Evolutionary conservation across 2,888 invertebrate species (phyloP).

Genomic region (Glaucopsyche alexis): DNA sequence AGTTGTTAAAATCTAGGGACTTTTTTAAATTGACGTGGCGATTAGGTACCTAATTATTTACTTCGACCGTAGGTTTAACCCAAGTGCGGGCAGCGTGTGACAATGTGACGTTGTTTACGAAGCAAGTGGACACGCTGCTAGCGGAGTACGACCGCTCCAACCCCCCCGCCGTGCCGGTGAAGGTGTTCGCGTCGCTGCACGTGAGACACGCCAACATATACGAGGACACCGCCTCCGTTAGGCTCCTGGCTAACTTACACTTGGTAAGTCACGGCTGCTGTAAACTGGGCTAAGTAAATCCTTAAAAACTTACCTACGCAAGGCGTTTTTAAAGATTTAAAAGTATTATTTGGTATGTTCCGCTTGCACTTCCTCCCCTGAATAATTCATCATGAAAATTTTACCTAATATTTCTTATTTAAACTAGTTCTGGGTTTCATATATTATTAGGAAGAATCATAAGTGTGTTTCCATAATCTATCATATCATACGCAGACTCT

Average conservation of each 20-base stretch:
- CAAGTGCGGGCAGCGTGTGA: constrained; percentile 41
- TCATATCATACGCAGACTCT: too few relatives aligned
- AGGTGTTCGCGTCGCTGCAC: constrained; percentile 77
- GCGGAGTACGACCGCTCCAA: constrained; percentile 67
- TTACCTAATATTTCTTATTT: too few relatives aligned
- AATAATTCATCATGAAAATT: too few relatives aligned
- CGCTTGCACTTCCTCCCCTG: too few relatives aligned
- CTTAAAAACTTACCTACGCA: too few relatives aligned
- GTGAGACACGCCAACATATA: constrained; percentile 83
- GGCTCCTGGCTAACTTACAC: constrained; percentile 65
- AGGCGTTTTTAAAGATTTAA: too few relatives aligned
- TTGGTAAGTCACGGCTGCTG: constrained; percentile 69
- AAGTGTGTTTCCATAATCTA: too few relatives aligned
- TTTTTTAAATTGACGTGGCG: background rate
- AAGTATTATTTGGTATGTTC: too few relatives aligned
- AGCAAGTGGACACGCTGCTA: constrained; percentile 60
- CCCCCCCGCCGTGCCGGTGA: constrained; percentile 53
- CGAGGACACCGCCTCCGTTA: constrained; percentile 81
- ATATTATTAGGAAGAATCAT: too few relatives aligned
- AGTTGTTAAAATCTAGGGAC: too few relatives aligned
- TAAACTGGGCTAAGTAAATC: too few relatives aligned
- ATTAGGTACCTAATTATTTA: background rate
- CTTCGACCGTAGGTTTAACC: background rate
- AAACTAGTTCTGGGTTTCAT: too few relatives aligned
- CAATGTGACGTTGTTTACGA: constrained; percentile 54